Percentiles rank a stretch among this genome's conserved stretches.
Evolutionary conservation across 2,797 vertebrate species (phyloP).

Genomic region (Trematomus bernacchii): DNA sequence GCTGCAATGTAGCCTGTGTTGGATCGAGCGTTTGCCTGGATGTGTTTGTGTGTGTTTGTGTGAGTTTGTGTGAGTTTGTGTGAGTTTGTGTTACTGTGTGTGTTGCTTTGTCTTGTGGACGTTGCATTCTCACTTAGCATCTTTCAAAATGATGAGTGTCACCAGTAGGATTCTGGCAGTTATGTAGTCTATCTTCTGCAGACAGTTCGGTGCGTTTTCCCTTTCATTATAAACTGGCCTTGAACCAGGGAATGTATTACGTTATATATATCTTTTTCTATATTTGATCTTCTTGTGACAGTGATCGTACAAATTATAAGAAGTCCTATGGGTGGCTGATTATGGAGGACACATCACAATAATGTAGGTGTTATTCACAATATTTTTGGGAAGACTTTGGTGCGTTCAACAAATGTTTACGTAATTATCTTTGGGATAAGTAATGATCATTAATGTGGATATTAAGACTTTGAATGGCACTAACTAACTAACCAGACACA

Average conservation of each 20-base stretch:
- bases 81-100: constrained; percentile 23
- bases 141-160: constrained; percentile 62
- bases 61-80: neutral
- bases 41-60: constrained; percentile 12
- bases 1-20: constrained; percentile 28
- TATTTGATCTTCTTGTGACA: too few species aligned
- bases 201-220: constrained; percentile 34
- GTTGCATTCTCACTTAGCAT: constrained; percentile 54
- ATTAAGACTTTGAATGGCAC: too few species aligned
- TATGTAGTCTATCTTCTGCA: constrained; percentile 15
- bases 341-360: too few species aligned
- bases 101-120: constrained; percentile 26
- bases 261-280: neutral
- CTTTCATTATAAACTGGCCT: constrained; percentile 34
- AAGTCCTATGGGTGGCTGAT: too few species aligned
- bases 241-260: constrained; percentile 22
- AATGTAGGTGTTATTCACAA: too few species aligned
- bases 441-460: too few species aligned
- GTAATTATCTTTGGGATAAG: too few species aligned
- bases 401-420: too few species aligned
- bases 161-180: constrained; percentile 34
- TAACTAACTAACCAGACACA: too few species aligned
- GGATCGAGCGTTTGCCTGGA: constrained; percentile 8
- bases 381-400: too few species aligned
- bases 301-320: too few species aligned